Evolutionary conservation across 2,888 invertebrate genomes (phyloP).

Genomic region (Hirtodrosophila trivittata): DNA sequence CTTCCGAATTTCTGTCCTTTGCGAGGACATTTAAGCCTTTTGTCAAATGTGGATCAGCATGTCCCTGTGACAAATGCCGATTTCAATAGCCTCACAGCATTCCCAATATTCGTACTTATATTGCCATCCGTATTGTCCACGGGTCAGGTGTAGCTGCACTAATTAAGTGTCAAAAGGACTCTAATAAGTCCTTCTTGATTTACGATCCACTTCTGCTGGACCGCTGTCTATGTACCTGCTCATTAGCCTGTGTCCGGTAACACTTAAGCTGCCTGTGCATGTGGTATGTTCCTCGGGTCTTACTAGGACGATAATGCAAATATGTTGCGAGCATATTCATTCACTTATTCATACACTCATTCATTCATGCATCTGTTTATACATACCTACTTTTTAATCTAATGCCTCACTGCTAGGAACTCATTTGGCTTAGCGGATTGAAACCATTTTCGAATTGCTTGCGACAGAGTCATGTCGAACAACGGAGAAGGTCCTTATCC

Average conservation of each 20-base stretch:
- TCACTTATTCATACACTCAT: constrained; percentile 25
- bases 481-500: constrained; percentile 4
- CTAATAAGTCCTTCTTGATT: constrained; percentile 43
- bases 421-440: constrained; percentile 48
- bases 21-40: too few relatives aligned
- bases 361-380: constrained; percentile 21
- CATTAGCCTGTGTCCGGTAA: too few relatives aligned
- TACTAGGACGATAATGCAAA: constrained; percentile 1
- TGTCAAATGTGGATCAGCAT: too few relatives aligned
- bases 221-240: too few relatives aligned
- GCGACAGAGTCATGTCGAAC: constrained; percentile 44
- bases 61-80: constrained; percentile 4
- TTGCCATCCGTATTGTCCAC: background rate
- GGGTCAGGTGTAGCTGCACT: constrained; percentile 42
- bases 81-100: constrained; percentile 3
- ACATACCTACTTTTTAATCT: too few relatives aligned
- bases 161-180: constrained; percentile 72
- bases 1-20: too few relatives aligned
- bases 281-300: constrained; percentile 42
- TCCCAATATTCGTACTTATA: background rate
- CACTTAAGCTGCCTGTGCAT: constrained; percentile 41
- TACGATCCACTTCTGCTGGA: constrained; percentile 32
- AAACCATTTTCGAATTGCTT: constrained; percentile 58
- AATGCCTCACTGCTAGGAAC: too few relatives aligned
- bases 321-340: constrained; percentile 23